Percentiles rank a stretch among this genome's conserved stretches.
phyloP scores from a whole-genome alignment of 2,797 vertebrate species.

The Serranus cabrilla region DNA sequence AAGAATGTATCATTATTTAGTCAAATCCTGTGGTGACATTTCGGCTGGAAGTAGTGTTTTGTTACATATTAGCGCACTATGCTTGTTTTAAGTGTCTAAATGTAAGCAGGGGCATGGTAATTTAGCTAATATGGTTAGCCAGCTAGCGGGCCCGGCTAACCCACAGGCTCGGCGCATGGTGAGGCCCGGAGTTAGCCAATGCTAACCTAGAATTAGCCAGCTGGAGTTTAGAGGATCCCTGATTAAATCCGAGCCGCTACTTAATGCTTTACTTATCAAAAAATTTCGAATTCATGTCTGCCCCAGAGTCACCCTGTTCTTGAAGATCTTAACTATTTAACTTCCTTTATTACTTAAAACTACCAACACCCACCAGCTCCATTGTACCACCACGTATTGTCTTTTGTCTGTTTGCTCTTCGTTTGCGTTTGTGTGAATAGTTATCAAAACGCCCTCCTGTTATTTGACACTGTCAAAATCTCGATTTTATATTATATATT shows the following conservation, averaged over 20 bases:
- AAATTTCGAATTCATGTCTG: accelerated
- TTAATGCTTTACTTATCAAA: accelerated
- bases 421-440: not conserved
- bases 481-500: too few relatives aligned
- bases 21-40: not conserved
- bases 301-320: accelerated
- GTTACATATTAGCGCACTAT: accelerated
- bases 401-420: slow-evolving; percentile 44
- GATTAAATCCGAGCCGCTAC: accelerated
- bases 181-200: slow-evolving; percentile 58
- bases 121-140: not conserved
- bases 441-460: not conserved
- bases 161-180: slow-evolving; percentile 67
- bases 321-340: accelerated
- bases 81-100: accelerated
- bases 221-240: not conserved
- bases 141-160: slow-evolving; percentile 61
- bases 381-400: not conserved
- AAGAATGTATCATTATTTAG: accelerated
- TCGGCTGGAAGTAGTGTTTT: accelerated
- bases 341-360: not conserved
- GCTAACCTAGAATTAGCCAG: slow-evolving; percentile 57
- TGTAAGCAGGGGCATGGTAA: accelerated
- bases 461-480: too few relatives aligned
- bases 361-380: not conserved